Evolutionary conservation across 1,140 invertebrate genomes (phyloP).

Genomic region (Pomacea maculata): DNA sequence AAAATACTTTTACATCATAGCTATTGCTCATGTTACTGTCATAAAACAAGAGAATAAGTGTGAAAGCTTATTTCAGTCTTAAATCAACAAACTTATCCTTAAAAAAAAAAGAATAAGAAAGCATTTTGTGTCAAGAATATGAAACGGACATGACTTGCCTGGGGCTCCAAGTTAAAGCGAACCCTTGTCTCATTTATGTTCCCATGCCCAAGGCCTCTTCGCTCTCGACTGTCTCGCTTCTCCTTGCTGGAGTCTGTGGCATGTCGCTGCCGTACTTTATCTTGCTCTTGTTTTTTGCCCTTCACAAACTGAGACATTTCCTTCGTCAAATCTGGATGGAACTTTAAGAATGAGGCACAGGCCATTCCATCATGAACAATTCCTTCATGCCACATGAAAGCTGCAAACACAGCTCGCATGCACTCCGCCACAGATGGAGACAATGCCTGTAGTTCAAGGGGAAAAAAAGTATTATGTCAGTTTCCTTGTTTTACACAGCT

Average conservation of each 20-base stretch:
- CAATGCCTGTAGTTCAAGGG: constrained; percentile 75
- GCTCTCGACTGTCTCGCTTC: constrained; percentile 35
- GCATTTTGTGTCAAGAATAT: no score
- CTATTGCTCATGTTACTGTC: no score
- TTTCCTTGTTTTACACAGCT: no score
- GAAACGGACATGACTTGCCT: constrained; percentile 10
- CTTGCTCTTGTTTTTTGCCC: constrained; percentile 36
- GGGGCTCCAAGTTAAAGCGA: constrained; percentile 53
- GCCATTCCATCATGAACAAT: constrained; percentile 98
- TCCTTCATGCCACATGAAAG: constrained; percentile 96
- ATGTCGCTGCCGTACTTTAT: constrained; percentile 49
- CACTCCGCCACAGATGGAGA: constrained; percentile 93
- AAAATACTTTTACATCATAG: no score
- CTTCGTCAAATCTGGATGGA: constrained; percentile 81
- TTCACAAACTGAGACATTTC: constrained; percentile 59
- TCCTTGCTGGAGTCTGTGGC: constrained; percentile 60
- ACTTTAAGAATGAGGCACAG: constrained; percentile 94
- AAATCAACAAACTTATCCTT: no score
- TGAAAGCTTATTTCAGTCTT: no score
- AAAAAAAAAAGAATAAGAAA: no score
- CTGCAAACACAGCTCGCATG: constrained; percentile 91
- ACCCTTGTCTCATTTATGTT: constrained; percentile 59
- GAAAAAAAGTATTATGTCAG: no score
- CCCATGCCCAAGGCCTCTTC: constrained; percentile 20
- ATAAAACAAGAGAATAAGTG: no score